Base-by-base conservation (phyloP, 2,797 vertebrate species). In the Megalops cyprinoides region DNA sequence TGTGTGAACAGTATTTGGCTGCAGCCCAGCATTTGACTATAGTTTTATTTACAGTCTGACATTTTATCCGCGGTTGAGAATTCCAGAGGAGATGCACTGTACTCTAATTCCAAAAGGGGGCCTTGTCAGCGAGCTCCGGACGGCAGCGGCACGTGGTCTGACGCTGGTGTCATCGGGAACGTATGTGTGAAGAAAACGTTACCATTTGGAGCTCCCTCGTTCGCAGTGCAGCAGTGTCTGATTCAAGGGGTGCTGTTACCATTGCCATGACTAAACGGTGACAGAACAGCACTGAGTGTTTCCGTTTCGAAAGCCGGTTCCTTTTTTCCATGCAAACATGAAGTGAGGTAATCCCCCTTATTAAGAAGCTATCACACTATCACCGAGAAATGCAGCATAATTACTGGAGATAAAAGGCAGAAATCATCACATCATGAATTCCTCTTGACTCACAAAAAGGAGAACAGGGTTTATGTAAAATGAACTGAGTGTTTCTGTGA, bases 331-430 rank as follows among this genome's bases (percentile, higher is more conserved):
- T 88, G 89, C 84, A 88, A 84, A 90, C 88, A 87, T 48, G 3
- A 74, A 79, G 77, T 93, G 91, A 92, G 87, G 89, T 91, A 89
- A 93, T 93, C 82, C 81, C 46, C n/a, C 34, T 79, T 83, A 89
- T 92, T 92, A 89, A 91, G 86, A 79, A 86, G 87, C 84, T 79
- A 87, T 94, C 92, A 94, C 90, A 88, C 83, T 39, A 88, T 88
- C 67, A 76, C 74, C 46, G n/a, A 91, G 90, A 90, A 86, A 92
- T 82, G 91, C 88, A 85, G 23, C 83, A 90, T 87, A 87, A 90
- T 81, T 84, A 85, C 80, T 84, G 83, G 37, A 76, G 76, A 84
- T 84, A 84, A 87, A 84, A 89, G 88, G 83, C 81, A 86, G 85
- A 46, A 62, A 60, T 55, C 6, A 31, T 37, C 28, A 14, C 14